phyloP scores from a whole-genome alignment of 2,888 invertebrate genomes.

The Lydus trimaculatus region DNA sequence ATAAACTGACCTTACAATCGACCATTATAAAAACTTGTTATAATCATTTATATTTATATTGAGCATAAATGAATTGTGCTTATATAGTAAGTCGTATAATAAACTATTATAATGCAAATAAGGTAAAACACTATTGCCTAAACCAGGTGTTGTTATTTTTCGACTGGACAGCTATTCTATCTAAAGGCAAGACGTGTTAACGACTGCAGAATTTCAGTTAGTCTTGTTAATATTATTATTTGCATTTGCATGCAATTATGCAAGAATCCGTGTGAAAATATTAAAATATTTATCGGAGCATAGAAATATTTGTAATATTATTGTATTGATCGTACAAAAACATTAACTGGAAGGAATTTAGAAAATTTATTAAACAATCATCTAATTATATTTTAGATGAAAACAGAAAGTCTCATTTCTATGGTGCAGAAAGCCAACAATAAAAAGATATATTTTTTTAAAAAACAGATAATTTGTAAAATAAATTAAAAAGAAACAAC shows the following conservation, averaged over 20 bases:
- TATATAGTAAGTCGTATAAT: conserved; percentile 22
- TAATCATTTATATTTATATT: neutral
- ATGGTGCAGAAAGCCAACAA: no score
- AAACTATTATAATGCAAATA: conserved; percentile 57
- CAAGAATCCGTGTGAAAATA: conserved; percentile 41
- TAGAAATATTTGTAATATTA: neutral
- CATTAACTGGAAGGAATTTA: neutral
- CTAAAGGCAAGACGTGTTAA: conserved; percentile 55
- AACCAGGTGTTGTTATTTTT: conserved; percentile 56
- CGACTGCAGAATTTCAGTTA: conserved; percentile 56
- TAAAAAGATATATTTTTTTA: no score
- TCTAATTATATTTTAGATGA: neutral
- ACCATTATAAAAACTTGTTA: conserved; percentile 28
- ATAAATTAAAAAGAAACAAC: no score
- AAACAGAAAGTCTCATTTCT: neutral
- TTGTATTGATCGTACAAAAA: neutral
- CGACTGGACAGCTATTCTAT: conserved; percentile 55
- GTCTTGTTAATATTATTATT: conserved; percentile 49
- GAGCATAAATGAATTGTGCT: neutral
- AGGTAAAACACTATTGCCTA: conserved; percentile 52
- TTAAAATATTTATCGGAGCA: neutral
- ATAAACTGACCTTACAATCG: conserved; percentile 51
- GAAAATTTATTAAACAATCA: neutral
- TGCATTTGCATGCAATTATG: conserved; percentile 49
- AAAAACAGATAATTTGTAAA: no score